Conservation (phyloP, 2,113 vertebrate species). For the Panurus biarmicus region DNA sequence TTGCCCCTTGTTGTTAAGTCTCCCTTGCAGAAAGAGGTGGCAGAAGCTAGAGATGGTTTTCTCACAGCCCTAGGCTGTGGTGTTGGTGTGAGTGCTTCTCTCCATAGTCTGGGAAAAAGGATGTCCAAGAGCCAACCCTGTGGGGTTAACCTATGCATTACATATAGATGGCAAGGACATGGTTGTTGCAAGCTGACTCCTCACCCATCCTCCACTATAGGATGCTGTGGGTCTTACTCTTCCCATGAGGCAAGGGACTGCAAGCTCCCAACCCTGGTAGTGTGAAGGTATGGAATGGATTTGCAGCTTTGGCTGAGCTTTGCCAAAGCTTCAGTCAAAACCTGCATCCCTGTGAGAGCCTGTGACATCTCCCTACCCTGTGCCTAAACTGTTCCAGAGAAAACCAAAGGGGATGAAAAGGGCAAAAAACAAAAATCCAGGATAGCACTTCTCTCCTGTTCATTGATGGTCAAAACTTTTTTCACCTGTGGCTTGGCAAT, state of each 20-base stretch:
- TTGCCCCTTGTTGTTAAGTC: neutral
- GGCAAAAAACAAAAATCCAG: neutral
- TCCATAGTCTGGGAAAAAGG: neutral
- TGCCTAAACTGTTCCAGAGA: neutral
- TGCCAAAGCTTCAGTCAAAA: neutral
- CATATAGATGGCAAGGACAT: neutral
- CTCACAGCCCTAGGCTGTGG: neutral
- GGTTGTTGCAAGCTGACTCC: neutral
- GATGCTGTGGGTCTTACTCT: neutral
- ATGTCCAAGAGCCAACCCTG: neutral
- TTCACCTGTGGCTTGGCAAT: neutral
- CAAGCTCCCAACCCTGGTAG: neutral
- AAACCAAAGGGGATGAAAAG: neutral
- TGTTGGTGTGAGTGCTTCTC: neutral
- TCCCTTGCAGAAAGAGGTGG: neutral
- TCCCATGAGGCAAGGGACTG: accelerated
- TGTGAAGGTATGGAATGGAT: neutral
- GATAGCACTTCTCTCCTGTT: neutral
- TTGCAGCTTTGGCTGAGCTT: neutral
- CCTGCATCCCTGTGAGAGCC: neutral
- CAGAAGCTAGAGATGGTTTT: neutral
- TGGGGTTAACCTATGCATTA: neutral
- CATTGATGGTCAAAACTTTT: neutral
- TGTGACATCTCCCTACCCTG: neutral
- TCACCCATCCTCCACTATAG: neutral